Conservation (phyloP, 2,888 invertebrate genomes). For the Drosophila putrida region DNA sequence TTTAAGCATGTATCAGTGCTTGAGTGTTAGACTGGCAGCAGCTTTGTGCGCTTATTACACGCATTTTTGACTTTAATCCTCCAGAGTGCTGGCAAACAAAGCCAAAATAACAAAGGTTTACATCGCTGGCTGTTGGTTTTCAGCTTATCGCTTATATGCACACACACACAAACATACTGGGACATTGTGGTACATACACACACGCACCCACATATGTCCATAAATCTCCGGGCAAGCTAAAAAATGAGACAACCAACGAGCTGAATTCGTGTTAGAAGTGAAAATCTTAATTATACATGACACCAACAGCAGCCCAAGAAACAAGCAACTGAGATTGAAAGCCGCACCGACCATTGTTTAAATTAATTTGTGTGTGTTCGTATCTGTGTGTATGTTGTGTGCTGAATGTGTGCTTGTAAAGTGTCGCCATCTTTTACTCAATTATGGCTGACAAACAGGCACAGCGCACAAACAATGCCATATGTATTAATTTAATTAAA, state of each 20-base stretch:
- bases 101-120: slow-evolving; percentile 79
- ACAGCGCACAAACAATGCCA: slow-evolving; percentile 62
- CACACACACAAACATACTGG: slow-evolving; percentile 28
- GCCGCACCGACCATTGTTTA: slow-evolving; percentile 67
- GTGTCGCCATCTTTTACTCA: slow-evolving; percentile 75
- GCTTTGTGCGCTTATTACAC: slow-evolving; percentile 79
- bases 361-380: slow-evolving; percentile 24
- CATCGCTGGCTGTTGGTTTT: slow-evolving; percentile 71
- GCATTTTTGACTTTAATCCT: slow-evolving; percentile 82
- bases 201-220: slow-evolving; percentile 43
- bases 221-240: slow-evolving; percentile 57
- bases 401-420: slow-evolving; percentile 53
- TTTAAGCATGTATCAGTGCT: slow-evolving; percentile 40
- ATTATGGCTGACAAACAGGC: slow-evolving; percentile 70
- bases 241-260: slow-evolving; percentile 42
- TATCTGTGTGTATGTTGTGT: slow-evolving; percentile 6
- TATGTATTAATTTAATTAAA: slow-evolving; percentile 81
- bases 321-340: slow-evolving; percentile 66
- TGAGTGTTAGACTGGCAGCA: slow-evolving; percentile 48
- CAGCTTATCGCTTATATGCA: slow-evolving; percentile 42
- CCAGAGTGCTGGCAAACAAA: slow-evolving; percentile 74
- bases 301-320: slow-evolving; percentile 59
- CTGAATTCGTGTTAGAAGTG: slow-evolving; percentile 65
- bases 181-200: slow-evolving; percentile 18
- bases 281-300: slow-evolving; percentile 80